Evolutionary conservation across 2,888 invertebrate genomes (phyloP).

Genomic region (Yponomeuta malinellus): DNA sequence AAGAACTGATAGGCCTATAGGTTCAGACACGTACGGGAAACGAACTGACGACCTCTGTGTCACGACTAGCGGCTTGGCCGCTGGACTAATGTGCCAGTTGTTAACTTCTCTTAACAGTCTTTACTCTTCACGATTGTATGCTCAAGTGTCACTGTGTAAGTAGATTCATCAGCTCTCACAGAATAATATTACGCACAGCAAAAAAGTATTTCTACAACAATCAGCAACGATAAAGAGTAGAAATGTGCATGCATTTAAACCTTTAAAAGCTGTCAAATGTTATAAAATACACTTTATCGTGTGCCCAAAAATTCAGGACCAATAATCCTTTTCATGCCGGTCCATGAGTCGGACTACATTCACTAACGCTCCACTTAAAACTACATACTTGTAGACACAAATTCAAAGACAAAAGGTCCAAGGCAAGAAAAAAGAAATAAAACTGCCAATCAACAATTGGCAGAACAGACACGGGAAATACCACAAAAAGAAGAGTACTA

Average conservation of each 20-base stretch:
- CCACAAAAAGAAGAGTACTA: neutral
- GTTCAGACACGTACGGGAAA: no score
- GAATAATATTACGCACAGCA: neutral
- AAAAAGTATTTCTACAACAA: neutral
- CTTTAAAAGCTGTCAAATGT: slow-evolving; percentile 1
- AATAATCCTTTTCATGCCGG: slow-evolving; percentile 5
- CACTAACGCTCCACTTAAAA: neutral
- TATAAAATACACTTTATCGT: neutral
- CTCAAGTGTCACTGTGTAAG: slow-evolving; percentile 2
- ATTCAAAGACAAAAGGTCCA: neutral
- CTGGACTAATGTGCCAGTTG: no score
- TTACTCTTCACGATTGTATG: neutral
- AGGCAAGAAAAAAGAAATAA: neutral
- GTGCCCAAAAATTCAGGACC: neutral
- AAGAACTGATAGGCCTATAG: no score
- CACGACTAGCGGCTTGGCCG: no score
- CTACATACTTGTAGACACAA: neutral
- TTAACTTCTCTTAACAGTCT: neutral
- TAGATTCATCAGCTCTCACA: neutral
- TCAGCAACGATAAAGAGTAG: neutral
- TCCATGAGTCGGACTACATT: neutral
- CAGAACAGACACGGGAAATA: neutral
- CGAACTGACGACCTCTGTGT: no score
- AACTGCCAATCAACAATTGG: no score
- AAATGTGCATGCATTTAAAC: neutral